A percentile compares a stretch with the other conserved stretches of the same genome.
Evolutionary conservation across 2,797 vertebrate genomes (phyloP).

Genomic region (Avahi laniger): DNA sequence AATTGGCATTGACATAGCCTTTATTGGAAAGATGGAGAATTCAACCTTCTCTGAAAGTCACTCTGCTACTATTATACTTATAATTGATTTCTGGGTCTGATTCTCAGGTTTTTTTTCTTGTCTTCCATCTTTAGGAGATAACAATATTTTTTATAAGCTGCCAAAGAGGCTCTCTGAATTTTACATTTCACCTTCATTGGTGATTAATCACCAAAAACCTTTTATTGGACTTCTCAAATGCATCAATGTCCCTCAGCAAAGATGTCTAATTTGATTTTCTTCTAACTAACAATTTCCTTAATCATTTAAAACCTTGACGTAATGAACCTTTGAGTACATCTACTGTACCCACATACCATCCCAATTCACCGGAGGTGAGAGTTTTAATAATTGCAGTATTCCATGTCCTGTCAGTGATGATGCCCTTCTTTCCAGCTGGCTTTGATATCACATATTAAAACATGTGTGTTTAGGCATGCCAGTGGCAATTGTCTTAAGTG

Average conservation of each 20-base stretch:
- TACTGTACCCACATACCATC: neutral
- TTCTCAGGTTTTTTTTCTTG: neutral
- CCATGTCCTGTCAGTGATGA: neutral
- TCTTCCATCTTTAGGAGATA: neutral
- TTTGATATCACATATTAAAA: neutral
- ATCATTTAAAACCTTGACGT: neutral
- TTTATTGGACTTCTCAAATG: neutral
- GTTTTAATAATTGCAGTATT: neutral
- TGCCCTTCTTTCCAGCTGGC: neutral
- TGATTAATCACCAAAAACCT: neutral
- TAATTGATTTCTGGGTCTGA: neutral
- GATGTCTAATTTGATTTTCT: neutral
- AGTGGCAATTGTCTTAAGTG: neutral
- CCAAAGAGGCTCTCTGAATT: neutral
- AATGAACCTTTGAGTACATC: neutral
- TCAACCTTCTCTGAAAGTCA: neutral
- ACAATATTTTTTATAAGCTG: neutral
- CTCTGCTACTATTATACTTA: neutral
- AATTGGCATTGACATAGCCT: neutral
- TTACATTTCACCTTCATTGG: neutral
- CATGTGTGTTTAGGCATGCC: neutral
- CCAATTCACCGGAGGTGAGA: neutral
- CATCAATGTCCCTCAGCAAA: neutral
- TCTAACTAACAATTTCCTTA: neutral
- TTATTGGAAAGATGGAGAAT: neutral